phyloP scores from a whole-genome alignment of 2,113 vertebrate species.

The Chroicocephalus ridibundus region DNA sequence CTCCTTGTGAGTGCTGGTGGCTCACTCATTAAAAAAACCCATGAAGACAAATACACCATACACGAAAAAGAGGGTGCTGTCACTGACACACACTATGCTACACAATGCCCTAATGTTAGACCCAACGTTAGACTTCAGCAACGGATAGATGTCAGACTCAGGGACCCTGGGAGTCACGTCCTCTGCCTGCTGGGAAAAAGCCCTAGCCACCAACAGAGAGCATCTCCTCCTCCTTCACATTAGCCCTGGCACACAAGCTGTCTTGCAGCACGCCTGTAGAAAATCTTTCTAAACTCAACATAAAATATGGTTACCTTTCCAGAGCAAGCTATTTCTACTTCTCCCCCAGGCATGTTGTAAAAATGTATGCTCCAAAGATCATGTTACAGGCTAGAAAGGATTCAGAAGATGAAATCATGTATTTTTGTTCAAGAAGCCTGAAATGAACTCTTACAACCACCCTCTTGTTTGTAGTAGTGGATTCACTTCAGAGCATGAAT shows the following conservation, averaged over 20 bases:
- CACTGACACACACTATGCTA: not conserved
- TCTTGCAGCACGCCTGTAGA: not conserved
- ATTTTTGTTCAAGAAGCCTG: not conserved
- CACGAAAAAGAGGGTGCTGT: not conserved
- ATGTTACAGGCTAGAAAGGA: not conserved
- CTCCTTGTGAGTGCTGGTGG: not conserved
- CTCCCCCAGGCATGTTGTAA: not conserved
- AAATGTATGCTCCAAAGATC: not conserved
- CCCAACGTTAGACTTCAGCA: not conserved
- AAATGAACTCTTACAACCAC: not conserved
- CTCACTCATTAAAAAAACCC: not conserved
- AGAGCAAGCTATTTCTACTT: not conserved
- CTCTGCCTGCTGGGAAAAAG: not conserved
- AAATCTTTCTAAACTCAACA: not conserved
- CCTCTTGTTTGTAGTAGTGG: not conserved
- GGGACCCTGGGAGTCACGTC: not conserved
- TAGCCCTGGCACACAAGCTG: not conserved
- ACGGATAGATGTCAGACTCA: not conserved
- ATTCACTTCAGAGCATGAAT: not conserved
- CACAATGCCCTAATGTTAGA: not conserved
- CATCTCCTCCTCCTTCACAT: not conserved
- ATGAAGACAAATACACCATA: not conserved
- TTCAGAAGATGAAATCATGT: not conserved
- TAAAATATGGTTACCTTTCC: not conserved
- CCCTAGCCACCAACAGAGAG: not conserved